phyloP scores from a whole-genome alignment of 2,888 invertebrate genomes.

The Epinotia demarniana region DNA sequence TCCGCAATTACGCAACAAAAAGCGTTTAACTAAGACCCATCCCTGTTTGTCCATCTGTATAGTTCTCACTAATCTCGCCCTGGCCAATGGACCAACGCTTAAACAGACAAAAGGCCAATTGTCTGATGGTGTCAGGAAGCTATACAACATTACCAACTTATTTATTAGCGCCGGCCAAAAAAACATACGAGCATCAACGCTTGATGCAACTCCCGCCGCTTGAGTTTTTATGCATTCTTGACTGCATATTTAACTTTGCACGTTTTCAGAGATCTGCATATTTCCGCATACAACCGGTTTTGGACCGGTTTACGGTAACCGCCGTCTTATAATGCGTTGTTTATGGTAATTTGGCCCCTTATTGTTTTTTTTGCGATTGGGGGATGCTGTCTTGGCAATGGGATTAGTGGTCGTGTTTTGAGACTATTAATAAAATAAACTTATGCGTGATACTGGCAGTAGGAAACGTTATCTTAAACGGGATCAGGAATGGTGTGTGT shows the following conservation, averaged over 20 bases:
- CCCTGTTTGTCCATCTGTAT: slow-evolving; percentile 50
- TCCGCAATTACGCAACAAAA: slow-evolving; percentile 37
- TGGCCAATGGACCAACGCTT: slow-evolving; percentile 64
- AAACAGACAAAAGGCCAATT: slow-evolving; percentile 73
- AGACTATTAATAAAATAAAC: slow-evolving; percentile 23
- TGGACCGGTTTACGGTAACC: slow-evolving; percentile 67
- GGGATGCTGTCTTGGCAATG: slow-evolving; percentile 69
- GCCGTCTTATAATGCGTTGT: slow-evolving; percentile 77
- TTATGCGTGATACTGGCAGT: slow-evolving; percentile 27
- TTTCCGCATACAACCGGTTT: slow-evolving; percentile 76
- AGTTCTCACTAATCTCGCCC: slow-evolving; percentile 70
- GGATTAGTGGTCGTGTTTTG: slow-evolving; percentile 72
- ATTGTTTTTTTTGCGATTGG: slow-evolving; percentile 68
- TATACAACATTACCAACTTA: slow-evolving; percentile 50
- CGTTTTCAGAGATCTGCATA: slow-evolving; percentile 58
- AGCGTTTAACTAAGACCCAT: slow-evolving; percentile 45
- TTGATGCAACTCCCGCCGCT: not conserved
- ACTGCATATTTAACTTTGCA: slow-evolving; percentile 31
- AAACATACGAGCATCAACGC: slow-evolving; percentile 1
- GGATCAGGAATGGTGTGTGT: not conserved
- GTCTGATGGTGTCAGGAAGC: slow-evolving; percentile 75
- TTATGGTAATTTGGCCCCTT: slow-evolving; percentile 82
- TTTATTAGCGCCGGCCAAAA: not conserved
- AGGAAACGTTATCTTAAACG: slow-evolving; percentile 19
- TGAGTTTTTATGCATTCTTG: not conserved